A percentile compares a stretch with the other conserved stretches of the same genome.
Evolutionary conservation across 2,113 vertebrate genomes (phyloP).

Genomic region (Sterrhoptilus dennistouni): DNA sequence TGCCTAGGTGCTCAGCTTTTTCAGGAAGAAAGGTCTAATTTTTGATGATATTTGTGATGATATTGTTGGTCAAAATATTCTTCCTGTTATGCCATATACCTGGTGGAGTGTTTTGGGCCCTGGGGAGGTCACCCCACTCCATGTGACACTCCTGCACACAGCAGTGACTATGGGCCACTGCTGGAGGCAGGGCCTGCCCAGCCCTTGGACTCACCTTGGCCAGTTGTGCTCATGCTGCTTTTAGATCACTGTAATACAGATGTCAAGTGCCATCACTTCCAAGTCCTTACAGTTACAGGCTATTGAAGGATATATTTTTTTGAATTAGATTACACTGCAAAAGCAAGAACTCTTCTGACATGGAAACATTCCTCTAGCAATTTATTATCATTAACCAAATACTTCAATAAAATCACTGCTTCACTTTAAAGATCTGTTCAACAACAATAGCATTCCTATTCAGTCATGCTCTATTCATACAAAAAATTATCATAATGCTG

Average conservation of each 20-base stretch:
- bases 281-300: not conserved
- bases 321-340: not conserved
- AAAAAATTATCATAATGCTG: slow-evolving; percentile 40
- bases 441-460: not conserved
- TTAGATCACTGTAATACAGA: not conserved
- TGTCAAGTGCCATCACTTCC: not conserved
- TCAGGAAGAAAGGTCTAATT: not conserved
- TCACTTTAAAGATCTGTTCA: slow-evolving; percentile 11
- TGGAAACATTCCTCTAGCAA: not conserved
- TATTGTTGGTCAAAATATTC: not conserved
- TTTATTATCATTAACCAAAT: not conserved
- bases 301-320: not conserved
- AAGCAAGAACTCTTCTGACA: not conserved
- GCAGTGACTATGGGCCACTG: fast-evolving
- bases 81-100: not conserved
- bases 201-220: not conserved
- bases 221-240: not conserved
- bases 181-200: not conserved
- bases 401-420: slow-evolving; percentile 14
- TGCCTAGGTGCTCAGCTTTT: not conserved
- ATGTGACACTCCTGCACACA: not conserved
- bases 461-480: slow-evolving; percentile 16
- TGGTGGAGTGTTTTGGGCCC: not conserved
- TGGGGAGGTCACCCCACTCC: not conserved
- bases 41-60: not conserved